These are phyloP conservation scores for Sitta carolinensis DNA, from an alignment of 2,797 vertebrate genomes.

Conservation along the genomic window DNA sequence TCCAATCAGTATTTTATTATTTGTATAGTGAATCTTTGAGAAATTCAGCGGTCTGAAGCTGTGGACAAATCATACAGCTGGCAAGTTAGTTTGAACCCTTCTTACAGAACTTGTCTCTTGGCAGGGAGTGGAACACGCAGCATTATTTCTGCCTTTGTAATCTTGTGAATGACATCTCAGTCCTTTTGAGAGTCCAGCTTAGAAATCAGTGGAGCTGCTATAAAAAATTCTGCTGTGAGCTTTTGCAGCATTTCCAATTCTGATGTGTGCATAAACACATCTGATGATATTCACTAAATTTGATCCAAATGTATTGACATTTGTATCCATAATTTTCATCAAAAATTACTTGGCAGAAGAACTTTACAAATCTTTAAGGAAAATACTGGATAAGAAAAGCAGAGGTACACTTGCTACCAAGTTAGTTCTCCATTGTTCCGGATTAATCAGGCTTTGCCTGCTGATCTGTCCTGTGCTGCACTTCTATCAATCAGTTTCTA, in stretches of 20 bases:
- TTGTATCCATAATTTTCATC: background rate
- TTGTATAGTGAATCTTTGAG: background rate
- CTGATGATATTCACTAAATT: background rate
- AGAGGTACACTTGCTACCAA: background rate
- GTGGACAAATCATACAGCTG: background rate
- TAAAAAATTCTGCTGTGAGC: background rate
- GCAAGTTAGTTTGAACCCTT: background rate
- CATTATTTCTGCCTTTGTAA: conserved; percentile 44
- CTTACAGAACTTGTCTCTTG: background rate
- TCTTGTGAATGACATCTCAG: conserved; percentile 18
- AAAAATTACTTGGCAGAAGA: background rate
- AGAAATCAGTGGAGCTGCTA: background rate
- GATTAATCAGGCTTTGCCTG: background rate
- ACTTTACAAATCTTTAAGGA: background rate
- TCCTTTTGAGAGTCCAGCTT: background rate
- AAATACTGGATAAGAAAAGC: background rate
- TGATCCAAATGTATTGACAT: background rate
- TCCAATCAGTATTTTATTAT: background rate
- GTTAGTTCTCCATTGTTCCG: background rate
- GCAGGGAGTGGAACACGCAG: background rate
- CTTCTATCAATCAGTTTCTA: background rate
- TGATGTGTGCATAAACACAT: accelerated
- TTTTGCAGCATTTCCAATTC: background rate
- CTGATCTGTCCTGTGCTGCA: background rate
- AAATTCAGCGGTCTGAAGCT: background rate